A percentile compares a stretch with the other conserved stretches of the same genome.
These are phyloP conservation scores for Diploptera punctata DNA, from an alignment of 2,888 invertebrate genomes.

Conservation along the genomic window DNA sequence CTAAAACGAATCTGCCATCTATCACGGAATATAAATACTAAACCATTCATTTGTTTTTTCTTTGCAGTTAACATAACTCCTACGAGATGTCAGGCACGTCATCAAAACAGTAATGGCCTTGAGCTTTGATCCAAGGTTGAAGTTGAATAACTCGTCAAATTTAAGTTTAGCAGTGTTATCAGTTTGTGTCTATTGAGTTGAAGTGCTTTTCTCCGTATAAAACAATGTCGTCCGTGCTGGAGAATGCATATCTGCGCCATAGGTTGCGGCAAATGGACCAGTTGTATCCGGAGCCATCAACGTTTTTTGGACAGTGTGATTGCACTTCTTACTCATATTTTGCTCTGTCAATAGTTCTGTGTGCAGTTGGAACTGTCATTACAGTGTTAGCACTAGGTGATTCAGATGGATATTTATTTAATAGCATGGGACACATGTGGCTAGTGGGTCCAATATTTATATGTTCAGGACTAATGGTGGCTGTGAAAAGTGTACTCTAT, in stretches of 20 bases:
- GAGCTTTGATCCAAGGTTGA: slow-evolving; percentile 30
- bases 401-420: slow-evolving; percentile 64
- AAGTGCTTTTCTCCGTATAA: slow-evolving; percentile 2
- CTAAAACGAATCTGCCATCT: no score
- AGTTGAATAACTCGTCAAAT: slow-evolving; percentile 23
- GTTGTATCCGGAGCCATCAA: slow-evolving; percentile 47
- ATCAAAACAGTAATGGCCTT: slow-evolving; percentile 41
- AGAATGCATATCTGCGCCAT: slow-evolving; percentile 44
- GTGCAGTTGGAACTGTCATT: slow-evolving; percentile 68
- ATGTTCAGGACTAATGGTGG: slow-evolving; percentile 72
- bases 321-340: slow-evolving; percentile 71
- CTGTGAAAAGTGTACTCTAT: slow-evolving; percentile 71
- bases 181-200: background rate
- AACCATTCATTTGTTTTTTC: slow-evolving; percentile 9
- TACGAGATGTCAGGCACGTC: slow-evolving; percentile 7
- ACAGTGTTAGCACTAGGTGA: slow-evolving; percentile 68
- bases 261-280: slow-evolving; percentile 46
- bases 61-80: background rate
- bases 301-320: slow-evolving; percentile 69
- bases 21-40: no score
- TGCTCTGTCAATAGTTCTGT: slow-evolving; percentile 66
- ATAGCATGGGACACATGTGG: slow-evolving; percentile 69
- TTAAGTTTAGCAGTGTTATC: background rate
- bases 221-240: slow-evolving; percentile 43
- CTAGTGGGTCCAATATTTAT: slow-evolving; percentile 71